Percentiles rank a stretch among this genome's conserved stretches.
phyloP scores from a whole-genome alignment of 2,113 vertebrate genomes.

The Serilophus lunatus region DNA sequence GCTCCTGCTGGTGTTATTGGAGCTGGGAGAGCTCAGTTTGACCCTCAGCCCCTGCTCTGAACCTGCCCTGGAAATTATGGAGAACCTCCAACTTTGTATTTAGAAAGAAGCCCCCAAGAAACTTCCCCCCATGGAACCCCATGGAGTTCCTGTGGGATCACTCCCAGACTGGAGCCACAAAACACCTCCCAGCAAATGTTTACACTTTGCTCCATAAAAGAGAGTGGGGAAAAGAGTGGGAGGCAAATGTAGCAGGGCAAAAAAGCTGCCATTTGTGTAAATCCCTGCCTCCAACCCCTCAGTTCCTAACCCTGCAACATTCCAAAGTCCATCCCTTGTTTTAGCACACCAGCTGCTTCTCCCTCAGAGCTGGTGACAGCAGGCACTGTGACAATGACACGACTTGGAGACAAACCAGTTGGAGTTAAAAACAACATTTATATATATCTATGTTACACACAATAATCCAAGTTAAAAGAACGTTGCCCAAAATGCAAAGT shows the following conservation, averaged over 20 bases:
- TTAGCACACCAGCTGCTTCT: conserved; percentile 58
- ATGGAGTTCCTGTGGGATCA: neutral
- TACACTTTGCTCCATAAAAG: neutral
- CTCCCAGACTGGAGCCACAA: neutral
- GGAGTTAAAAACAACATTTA: neutral
- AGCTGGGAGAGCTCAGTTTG: neutral
- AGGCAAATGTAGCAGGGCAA: neutral
- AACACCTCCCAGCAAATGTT: neutral
- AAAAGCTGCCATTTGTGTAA: conserved; percentile 5
- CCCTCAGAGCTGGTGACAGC: neutral
- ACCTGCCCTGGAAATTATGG: neutral
- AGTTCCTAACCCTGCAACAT: neutral
- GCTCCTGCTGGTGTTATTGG: neutral
- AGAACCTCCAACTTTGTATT: neutral
- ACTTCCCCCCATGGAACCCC: neutral
- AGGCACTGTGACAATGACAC: neutral
- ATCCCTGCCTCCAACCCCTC: conserved; percentile 27
- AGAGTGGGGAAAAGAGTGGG: neutral
- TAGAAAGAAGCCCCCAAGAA: neutral
- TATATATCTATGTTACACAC: neutral
- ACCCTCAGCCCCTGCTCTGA: neutral
- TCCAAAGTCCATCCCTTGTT: conserved; percentile 29
- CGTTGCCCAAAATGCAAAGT: neutral
- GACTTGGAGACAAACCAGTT: conserved; percentile 44
- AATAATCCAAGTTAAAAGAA: neutral